Evolutionary conservation across 2,797 vertebrate species (phyloP).

Genomic region (Oceanodroma leucorhoa): DNA sequence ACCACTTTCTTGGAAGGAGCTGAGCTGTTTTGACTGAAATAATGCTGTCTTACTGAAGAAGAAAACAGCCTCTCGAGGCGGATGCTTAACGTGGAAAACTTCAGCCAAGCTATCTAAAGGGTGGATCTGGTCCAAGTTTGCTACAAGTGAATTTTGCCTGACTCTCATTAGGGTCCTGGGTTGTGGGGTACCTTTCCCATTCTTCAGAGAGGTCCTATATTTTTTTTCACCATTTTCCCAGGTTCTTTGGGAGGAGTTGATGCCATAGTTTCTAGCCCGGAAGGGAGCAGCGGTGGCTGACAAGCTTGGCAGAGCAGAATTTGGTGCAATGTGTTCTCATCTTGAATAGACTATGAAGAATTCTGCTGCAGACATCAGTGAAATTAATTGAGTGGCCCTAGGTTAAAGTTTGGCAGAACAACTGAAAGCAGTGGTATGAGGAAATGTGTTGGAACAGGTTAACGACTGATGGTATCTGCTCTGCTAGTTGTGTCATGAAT

Average conservation of each 20-base stretch:
- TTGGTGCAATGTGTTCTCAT: neutral
- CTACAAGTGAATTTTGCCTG: neutral
- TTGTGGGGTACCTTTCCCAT: neutral
- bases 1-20: constrained; percentile 3
- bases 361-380: neutral
- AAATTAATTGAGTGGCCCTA: constrained; percentile 26
- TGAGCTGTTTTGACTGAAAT: constrained; percentile 5
- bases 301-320: neutral
- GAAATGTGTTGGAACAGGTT: constrained; percentile 33
- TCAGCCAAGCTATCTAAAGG: neutral
- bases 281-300: constrained; percentile 6
- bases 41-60: neutral
- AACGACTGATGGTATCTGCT: constrained; percentile 9
- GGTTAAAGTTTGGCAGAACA: constrained; percentile 48
- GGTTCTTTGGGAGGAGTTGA: neutral
- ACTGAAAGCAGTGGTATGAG: neutral
- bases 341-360: neutral
- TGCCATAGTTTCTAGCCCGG: constrained; percentile 30
- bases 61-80: constrained; percentile 6
- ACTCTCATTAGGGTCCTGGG: neutral
- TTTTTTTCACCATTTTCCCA: neutral
- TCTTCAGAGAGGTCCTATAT: neutral
- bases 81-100: neutral
- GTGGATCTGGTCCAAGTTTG: constrained; percentile 6
- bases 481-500: constrained; percentile 5